These are phyloP conservation scores for Calypte anna DNA, from an alignment of 2,113 vertebrate genomes.

Conservation along the genomic window DNA sequence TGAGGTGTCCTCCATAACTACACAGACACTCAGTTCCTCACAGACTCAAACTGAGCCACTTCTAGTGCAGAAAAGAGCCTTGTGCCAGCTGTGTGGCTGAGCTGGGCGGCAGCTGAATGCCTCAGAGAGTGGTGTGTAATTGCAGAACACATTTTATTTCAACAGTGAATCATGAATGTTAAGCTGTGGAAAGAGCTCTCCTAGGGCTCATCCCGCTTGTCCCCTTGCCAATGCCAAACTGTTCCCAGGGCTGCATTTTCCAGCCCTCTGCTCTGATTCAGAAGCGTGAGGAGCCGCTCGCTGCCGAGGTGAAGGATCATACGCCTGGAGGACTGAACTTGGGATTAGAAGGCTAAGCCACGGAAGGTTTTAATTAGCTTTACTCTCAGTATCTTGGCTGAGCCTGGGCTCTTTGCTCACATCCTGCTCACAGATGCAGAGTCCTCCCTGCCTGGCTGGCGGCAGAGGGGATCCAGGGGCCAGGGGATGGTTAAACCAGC, in stretches of 20 bases:
- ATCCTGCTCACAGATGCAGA: neutral
- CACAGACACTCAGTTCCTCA: fast-evolving
- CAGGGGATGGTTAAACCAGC: neutral
- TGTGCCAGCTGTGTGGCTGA: fast-evolving
- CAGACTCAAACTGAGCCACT: neutral
- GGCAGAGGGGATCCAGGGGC: neutral
- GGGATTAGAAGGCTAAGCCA: neutral
- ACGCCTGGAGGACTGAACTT: fast-evolving
- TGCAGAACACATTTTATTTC: neutral
- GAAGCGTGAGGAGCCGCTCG: fast-evolving
- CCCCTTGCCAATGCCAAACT: neutral
- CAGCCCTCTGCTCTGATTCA: neutral
- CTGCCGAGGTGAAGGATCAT: neutral
- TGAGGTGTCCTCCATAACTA: fast-evolving
- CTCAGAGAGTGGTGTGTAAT: fast-evolving
- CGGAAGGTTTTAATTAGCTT: neutral
- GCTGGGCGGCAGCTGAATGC: neutral
- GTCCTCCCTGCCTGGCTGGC: neutral
- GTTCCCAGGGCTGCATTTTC: neutral
- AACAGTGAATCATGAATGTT: neutral
- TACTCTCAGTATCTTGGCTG: neutral
- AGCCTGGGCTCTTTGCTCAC: neutral
- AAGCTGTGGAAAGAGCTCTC: neutral
- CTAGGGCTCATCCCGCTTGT: neutral
- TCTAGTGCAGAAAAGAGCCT: fast-evolving